Base-by-base conservation (phyloP, 2,113 vertebrate genomes). In the Podarcis muralis region DNA sequence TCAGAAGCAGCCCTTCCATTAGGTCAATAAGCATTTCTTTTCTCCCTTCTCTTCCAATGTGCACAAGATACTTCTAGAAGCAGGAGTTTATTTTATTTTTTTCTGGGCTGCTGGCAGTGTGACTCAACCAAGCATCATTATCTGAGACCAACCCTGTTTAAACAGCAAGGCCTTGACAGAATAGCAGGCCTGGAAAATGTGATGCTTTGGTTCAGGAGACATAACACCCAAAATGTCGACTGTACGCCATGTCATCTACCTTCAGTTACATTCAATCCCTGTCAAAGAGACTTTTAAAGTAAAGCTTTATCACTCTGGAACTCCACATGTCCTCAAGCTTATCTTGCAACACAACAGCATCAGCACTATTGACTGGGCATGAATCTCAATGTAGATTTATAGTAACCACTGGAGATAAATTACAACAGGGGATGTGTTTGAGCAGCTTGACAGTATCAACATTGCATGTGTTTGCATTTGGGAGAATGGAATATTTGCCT, bases 201-300 rank as follows among this genome's bases (percentile, higher is more conserved):
- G 35, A 81, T 59, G 48, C 40, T 37, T 48, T 76, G 40, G n/a
- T 22, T 90, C 74, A 48, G 83, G 12, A 82, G 37, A 76, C 85
- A 40, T 35, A 7, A 79, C 84, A 84, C 85, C 30, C 85, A 43
- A 72, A 22, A 23, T 88, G 79, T 9, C 66, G 22, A 7, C 74
- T 76, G 12, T 27, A 35, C 9, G 53, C 0, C 5, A 15, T 75
- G 32, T n/a, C 89, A 91, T 89, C 35, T 90, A 81, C 90, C 57
- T 37, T 76, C 4, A 57, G 2, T 57, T 81, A 88, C 11, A 35
- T 9, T 20, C 76, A 71, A 23, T 88, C 79, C 27, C 94, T 93
- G 89, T 92, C 93, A 93, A 68, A 77, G 80, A 93, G 88, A 87
- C 6, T 91, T 93, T 92, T 91, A n/a, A 83, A 92, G 35, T 87